Conservation (phyloP, 2,888 invertebrate species). For the Isotomurus palustris region DNA sequence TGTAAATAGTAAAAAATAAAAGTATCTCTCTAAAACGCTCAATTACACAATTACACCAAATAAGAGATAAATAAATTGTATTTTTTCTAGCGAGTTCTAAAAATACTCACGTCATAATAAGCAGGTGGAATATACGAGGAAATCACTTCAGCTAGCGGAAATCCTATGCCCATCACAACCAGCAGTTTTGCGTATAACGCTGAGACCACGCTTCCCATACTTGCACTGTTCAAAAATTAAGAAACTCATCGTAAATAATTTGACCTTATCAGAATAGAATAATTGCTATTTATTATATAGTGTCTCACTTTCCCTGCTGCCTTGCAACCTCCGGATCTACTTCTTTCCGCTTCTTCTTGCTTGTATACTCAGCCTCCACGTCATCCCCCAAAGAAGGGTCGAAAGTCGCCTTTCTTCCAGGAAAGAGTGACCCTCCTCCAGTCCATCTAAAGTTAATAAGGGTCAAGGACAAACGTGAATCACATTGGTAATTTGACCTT, state of each 20-base stretch:
- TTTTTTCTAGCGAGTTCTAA: neutral
- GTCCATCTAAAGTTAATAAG: no score
- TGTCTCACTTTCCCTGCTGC: conserved; percentile 30
- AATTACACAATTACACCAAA: neutral
- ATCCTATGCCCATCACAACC: conserved; percentile 59
- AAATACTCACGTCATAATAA: conserved; percentile 71
- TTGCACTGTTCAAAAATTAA: conserved; percentile 61
- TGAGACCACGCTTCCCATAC: conserved; percentile 81
- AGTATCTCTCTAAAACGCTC: neutral
- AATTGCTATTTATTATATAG: neutral
- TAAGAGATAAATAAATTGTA: neutral
- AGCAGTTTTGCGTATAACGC: conserved; percentile 78
- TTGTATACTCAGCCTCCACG: conserved; percentile 2
- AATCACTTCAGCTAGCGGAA: conserved; percentile 93
- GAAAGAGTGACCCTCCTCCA: conserved; percentile 25
- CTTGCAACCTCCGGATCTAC: conserved; percentile 31
- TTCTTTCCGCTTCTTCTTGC: conserved; percentile 1
- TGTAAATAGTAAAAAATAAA: no score
- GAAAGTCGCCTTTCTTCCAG: conserved; percentile 21
- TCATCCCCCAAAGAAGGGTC: conserved; percentile 13
- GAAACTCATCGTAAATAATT: neutral
- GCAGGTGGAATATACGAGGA: conserved; percentile 89
- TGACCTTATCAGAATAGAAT: neutral
- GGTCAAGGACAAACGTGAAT: no score
- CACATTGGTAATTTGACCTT: no score